Conservation (phyloP, 2,113 vertebrate species). For the Nanger granti region DNA sequence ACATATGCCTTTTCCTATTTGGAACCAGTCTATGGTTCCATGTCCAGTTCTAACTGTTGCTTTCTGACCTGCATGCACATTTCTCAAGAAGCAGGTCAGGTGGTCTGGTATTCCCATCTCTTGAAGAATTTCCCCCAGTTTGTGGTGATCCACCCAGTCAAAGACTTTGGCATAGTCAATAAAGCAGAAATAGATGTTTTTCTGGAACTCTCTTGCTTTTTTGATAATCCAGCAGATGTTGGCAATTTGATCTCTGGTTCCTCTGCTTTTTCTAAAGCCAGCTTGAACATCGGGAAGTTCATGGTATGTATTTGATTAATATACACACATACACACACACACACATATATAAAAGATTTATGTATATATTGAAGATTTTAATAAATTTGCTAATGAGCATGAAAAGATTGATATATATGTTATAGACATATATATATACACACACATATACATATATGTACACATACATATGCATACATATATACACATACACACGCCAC, state of each 20-base stretch:
- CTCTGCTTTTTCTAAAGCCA: not conserved
- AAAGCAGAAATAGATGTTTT: not conserved
- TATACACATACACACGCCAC: not conserved
- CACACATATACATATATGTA: too few species aligned
- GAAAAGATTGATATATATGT: not conserved
- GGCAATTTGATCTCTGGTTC: not conserved
- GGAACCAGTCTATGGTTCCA: not conserved
- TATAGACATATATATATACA: too few species aligned
- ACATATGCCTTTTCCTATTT: not conserved
- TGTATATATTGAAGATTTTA: too few species aligned
- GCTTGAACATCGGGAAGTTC: not conserved
- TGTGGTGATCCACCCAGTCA: not conserved
- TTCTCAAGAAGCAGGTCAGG: not conserved
- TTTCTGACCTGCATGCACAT: not conserved
- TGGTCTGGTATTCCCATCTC: not conserved
- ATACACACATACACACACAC: not conserved
- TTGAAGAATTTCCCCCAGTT: not conserved
- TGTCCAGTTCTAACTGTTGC: not conserved
- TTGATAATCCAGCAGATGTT: not conserved
- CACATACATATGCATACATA: too few species aligned
- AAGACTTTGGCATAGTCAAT: not conserved
- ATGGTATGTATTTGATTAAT: not conserved
- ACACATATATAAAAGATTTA: too few species aligned
- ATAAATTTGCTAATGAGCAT: not conserved
- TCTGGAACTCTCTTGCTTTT: not conserved